Percentiles rank a stretch among this genome's conserved stretches.
Evolutionary conservation across 1,140 invertebrate genomes (phyloP).

Genomic region (Himalopsyche phryganea): DNA sequence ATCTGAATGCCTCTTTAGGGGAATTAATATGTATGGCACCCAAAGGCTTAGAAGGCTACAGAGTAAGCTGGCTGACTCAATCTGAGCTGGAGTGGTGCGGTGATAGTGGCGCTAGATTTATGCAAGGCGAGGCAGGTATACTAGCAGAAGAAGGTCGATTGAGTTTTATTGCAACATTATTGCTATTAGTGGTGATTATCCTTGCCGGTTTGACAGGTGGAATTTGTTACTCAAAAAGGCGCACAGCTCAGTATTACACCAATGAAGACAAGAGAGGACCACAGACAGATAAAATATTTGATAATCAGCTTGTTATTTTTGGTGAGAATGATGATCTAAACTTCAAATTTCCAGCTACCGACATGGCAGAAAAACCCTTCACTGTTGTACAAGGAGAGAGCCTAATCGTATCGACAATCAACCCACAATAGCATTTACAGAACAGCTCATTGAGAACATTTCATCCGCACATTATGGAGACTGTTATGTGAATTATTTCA

Average conservation of each 20-base stretch:
- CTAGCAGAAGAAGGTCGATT: slow-evolving; percentile 53
- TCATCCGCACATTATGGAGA: slow-evolving; percentile 14
- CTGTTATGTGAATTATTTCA: slow-evolving; percentile 13
- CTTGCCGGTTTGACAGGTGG: slow-evolving; percentile 51
- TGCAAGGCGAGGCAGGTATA: slow-evolving; percentile 36
- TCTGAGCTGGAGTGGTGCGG: slow-evolving; percentile 54
- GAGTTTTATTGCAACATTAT: slow-evolving; percentile 56
- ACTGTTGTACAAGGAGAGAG: slow-evolving; percentile 1
- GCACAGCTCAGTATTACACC: slow-evolving; percentile 69
- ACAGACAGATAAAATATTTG: slow-evolving; percentile 50
- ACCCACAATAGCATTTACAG: slow-evolving; percentile 16
- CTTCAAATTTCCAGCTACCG: slow-evolving; percentile 42
- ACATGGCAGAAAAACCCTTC: slow-evolving; percentile 18
- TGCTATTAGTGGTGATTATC: slow-evolving; percentile 53
- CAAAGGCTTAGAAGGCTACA: slow-evolving; percentile 48
- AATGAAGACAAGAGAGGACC: slow-evolving; percentile 61
- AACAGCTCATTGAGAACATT: slow-evolving; percentile 17
- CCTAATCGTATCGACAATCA: slow-evolving; percentile 18
- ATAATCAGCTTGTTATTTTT: slow-evolving; percentile 43
- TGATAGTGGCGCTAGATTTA: slow-evolving; percentile 35
- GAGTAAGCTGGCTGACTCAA: slow-evolving; percentile 47
- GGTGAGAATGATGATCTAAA: slow-evolving; percentile 41
- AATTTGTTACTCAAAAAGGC: slow-evolving; percentile 57
- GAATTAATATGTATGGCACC: slow-evolving; percentile 54
- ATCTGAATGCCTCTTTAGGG: slow-evolving; percentile 50